Percentiles rank a stretch among this genome's conserved stretches.
Conservation (phyloP, 2,888 invertebrate species). For the Chalcis sispes region DNA sequence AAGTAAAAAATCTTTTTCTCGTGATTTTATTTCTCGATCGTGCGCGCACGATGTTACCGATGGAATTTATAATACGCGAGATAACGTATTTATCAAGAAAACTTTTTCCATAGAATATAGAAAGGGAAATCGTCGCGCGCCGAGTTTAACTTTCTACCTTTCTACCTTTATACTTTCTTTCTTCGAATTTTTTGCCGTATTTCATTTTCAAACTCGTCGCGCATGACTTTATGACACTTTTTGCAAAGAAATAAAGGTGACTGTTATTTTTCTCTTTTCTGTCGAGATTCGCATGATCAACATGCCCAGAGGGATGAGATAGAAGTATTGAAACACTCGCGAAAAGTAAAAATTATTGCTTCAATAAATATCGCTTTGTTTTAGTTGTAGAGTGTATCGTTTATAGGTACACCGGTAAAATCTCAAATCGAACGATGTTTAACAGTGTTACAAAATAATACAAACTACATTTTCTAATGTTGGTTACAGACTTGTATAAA, state of each 20-base stretch:
- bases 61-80: conserved; percentile 13
- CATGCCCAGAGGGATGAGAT: background rate
- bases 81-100: background rate
- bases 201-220: no score
- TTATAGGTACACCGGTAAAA: background rate
- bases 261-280: conserved; percentile 19
- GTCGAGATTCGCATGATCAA: background rate
- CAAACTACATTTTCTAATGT: no score
- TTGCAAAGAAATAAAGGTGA: conserved; percentile 20
- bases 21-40: conserved; percentile 4
- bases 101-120: background rate
- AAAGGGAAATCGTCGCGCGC: background rate
- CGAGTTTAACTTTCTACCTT: no score
- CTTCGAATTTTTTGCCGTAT: background rate
- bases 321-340: conserved; percentile 6
- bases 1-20: background rate
- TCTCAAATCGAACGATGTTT: no score
- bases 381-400: background rate
- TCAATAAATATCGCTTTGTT: conserved; percentile 19
- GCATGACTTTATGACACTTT: conserved; percentile 8
- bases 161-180: background rate
- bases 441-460: no score
- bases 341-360: conserved; percentile 17
- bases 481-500: no score
- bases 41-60: background rate